Evolutionary conservation across 1,140 invertebrate genomes (phyloP).

Genomic region (Protaetia brevitarsis): DNA sequence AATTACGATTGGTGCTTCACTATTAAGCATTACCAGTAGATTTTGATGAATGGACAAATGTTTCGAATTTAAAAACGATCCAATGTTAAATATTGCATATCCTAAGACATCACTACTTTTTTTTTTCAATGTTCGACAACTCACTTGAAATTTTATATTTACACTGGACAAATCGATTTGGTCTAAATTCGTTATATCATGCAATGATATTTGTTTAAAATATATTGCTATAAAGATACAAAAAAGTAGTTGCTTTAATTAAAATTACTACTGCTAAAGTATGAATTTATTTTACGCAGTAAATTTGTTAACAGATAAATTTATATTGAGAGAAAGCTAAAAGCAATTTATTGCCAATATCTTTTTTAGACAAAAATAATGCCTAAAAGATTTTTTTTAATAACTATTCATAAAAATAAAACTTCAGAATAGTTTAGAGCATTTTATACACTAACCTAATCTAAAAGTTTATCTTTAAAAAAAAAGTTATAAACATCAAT

Average conservation of each 20-base stretch:
- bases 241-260: not conserved
- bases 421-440: too few relatives aligned
- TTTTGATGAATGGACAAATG: slow-evolving; percentile 35
- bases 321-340: too few relatives aligned
- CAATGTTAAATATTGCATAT: slow-evolving; percentile 39
- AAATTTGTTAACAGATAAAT: too few relatives aligned
- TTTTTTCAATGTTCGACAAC: slow-evolving; percentile 38
- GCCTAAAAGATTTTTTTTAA: too few relatives aligned
- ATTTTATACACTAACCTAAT: too few relatives aligned
- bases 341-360: too few relatives aligned
- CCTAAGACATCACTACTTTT: slow-evolving; percentile 38
- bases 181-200: slow-evolving; percentile 38
- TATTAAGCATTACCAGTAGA: slow-evolving; percentile 36
- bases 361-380: too few relatives aligned
- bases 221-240: slow-evolving; percentile 31
- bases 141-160: slow-evolving; percentile 39
- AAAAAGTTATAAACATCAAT: too few relatives aligned
- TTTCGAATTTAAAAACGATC: slow-evolving; percentile 32
- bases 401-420: too few relatives aligned
- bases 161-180: slow-evolving; percentile 34
- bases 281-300: too few relatives aligned
- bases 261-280: not conserved
- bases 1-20: slow-evolving; percentile 36
- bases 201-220: slow-evolving; percentile 41
- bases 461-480: too few relatives aligned